Percentiles rank a stretch among this genome's conserved stretches.
phyloP scores from a whole-genome alignment of 2,113 vertebrate species.

The Stomatorhinus ivindoensis region DNA sequence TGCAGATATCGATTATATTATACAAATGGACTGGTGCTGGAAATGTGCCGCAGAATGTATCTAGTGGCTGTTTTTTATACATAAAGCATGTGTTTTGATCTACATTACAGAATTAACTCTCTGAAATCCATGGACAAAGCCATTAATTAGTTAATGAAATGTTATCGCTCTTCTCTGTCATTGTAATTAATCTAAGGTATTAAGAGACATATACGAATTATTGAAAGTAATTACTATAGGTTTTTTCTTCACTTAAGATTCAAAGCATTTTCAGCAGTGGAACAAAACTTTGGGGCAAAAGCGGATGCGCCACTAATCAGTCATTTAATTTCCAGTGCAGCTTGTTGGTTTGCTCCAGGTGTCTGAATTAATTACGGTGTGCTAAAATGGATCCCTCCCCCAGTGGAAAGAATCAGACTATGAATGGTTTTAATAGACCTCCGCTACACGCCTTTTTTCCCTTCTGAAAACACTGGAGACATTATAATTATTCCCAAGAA shows the following conservation, averaged over 20 bases:
- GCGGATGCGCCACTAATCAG: constrained; percentile 28
- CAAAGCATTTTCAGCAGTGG: constrained; percentile 17
- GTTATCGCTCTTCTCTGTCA: background rate
- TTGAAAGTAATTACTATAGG: background rate
- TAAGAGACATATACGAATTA: background rate
- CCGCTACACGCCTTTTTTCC: constrained; percentile 19
- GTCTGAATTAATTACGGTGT: constrained; percentile 25
- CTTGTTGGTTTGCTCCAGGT: constrained; percentile 30
- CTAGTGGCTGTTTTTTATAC: background rate
- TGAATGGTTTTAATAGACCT: constrained; percentile 30
- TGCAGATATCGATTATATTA: background rate
- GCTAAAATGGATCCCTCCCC: constrained; percentile 30
- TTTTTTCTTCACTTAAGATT: background rate
- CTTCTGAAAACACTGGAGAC: constrained; percentile 35
- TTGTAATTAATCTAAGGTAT: background rate
- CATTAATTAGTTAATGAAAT: background rate
- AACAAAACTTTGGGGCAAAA: constrained; percentile 18
- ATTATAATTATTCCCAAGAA: constrained; percentile 50
- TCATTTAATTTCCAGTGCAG: constrained; percentile 37
- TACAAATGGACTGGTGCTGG: background rate
- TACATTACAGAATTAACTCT: background rate
- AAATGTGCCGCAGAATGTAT: background rate
- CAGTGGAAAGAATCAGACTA: constrained; percentile 33
- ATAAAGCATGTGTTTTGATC: background rate
- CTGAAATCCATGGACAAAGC: background rate